Base-by-base conservation (phyloP, 2,888 invertebrate genomes). In the Phortica okadai region DNA sequence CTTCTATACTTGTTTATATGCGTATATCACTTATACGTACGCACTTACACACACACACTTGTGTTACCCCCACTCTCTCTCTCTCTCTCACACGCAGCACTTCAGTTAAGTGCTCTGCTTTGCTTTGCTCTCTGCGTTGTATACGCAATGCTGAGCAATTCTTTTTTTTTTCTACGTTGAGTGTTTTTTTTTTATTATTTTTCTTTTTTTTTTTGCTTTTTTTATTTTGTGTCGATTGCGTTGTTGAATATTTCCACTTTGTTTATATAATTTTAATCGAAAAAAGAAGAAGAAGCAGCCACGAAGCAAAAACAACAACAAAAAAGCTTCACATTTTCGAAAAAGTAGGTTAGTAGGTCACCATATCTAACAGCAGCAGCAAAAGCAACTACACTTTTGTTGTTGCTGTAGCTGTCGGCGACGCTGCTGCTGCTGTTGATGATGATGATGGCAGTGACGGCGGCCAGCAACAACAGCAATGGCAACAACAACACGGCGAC, bases 291-390 rank as follows among this genome's bases (percentile, higher is more conserved):
- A 21, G 21, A 21, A 41, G 42, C 73, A 78, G 67, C 64, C 59
- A 56, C 44, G 76, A 73, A 58, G 41, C 77, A 78, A 77, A 76
- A 75, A 67, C 58, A 79, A 79, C 77, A 88, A 83, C 80, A 81
- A 84, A 74, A 75, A 88, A 89, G 90, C 89, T 89, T 88, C 91
- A 90, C 87, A 84, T 84, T 88, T 89, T 89, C 86, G 92, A 93
- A 93, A 86, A 96, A 95, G 94, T 96, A 94, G 96, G 96, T 96
- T 95, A 96, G 95, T 96, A 93, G 96, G 96, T 94, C 91, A 89
- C 84, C 89, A 87, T 89, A 90, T 90, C 90, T 89, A 90, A 89
- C 84, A 88, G 84, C 83, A 78, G 73, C 76, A 69, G 74, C 79
- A 76, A 73, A 42, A 44, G 25, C 50, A 50, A 54, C 70, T 25